These are phyloP conservation scores for Elysia crispata DNA, from an alignment of 2,888 invertebrate genomes.

Conservation along the genomic window DNA sequence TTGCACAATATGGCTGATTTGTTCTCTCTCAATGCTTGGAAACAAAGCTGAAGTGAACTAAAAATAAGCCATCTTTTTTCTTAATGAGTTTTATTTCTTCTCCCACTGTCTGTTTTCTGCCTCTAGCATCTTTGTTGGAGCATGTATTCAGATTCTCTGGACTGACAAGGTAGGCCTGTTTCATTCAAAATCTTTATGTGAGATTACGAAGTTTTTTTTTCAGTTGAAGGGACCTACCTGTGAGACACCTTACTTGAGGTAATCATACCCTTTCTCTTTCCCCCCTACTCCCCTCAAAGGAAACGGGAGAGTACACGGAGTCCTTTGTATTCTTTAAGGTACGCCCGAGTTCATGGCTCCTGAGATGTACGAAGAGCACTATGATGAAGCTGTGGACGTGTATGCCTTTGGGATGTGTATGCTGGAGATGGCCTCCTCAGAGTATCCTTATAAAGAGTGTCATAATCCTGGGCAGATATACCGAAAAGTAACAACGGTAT, in stretches of 20 bases:
- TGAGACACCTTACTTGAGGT: background rate
- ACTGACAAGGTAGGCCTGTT: slow-evolving; percentile 43
- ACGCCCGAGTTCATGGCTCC: slow-evolving; percentile 98
- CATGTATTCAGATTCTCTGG: slow-evolving; percentile 37
- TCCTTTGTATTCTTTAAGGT: slow-evolving; percentile 79
- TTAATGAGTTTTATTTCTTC: slow-evolving; percentile 27
- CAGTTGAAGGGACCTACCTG: slow-evolving; percentile 9
- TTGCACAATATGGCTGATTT: too few relatives aligned
- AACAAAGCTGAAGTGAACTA: background rate
- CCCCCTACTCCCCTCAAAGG: slow-evolving; percentile 64
- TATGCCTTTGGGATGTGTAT: slow-evolving; percentile 99
- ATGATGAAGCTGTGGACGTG: slow-evolving; percentile 98
- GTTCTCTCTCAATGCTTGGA: too few relatives aligned
- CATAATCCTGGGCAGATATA: slow-evolving; percentile 99
- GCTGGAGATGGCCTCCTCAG: slow-evolving; percentile 99
- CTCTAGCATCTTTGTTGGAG: slow-evolving; percentile 43
- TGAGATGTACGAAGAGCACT: slow-evolving; percentile 99
- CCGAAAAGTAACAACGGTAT: slow-evolving; percentile 96
- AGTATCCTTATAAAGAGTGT: slow-evolving; percentile 99
- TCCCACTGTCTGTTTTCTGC: slow-evolving; percentile 35
- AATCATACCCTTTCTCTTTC: slow-evolving; percentile 58
- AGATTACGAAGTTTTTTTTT: slow-evolving; percentile 18
- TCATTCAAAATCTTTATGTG: slow-evolving; percentile 10
- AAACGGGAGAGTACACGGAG: slow-evolving; percentile 57
- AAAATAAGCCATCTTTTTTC: slow-evolving; percentile 12